Base-by-base conservation (phyloP, 2,113 vertebrate genomes). In the Cottus gobio region DNA sequence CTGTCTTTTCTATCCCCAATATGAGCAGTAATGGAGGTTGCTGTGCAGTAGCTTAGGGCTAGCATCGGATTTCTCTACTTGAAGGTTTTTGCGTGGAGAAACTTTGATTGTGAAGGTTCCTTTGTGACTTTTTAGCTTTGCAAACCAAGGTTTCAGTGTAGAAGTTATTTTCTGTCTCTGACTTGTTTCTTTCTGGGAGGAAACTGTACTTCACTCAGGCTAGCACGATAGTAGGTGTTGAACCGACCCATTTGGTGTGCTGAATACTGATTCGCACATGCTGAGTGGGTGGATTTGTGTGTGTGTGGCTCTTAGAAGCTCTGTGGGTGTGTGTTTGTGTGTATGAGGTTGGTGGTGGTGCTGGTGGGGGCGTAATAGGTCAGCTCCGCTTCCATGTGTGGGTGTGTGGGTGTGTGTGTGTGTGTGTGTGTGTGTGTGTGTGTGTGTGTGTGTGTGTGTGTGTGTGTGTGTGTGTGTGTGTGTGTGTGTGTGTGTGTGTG, bases 141-240 rank as follows among this genome's bases (percentile, higher is more conserved):
- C 50, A 64, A 46, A 46, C 22, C 12, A 16, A 13, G 39, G 39
- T 36, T 44, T 39, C 0, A 64, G 24, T 77, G 84, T 10, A 58
- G 3, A 36, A 39, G 13, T 48, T 50, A 1, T 62, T 79, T 63
- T 69, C 52, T 46, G 3, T 48, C 63, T 68, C 37, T n/a, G 7
- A 64, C 66, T 67, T 65, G 16, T 65, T 62, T 66, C 16, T 81
- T 11, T 63, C 39, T 77, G 48, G 12, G 36, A 74, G 39, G 39
- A 11, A 34, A 3, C 31, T 76, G 20, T 60, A 64, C 26, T 10
- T 75, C 34, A 65, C 15, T 66, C 30, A 50, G 13, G 18, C 75
- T 61, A 39, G 26, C 15, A 71, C 81, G 71, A 86, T 79, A 70
- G 64, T 70, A 68, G 56, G 50, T 85, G 72, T 82, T 80, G 42